Base-by-base conservation (phyloP, 2,113 vertebrate genomes). In the Pheucticus melanocephalus region DNA sequence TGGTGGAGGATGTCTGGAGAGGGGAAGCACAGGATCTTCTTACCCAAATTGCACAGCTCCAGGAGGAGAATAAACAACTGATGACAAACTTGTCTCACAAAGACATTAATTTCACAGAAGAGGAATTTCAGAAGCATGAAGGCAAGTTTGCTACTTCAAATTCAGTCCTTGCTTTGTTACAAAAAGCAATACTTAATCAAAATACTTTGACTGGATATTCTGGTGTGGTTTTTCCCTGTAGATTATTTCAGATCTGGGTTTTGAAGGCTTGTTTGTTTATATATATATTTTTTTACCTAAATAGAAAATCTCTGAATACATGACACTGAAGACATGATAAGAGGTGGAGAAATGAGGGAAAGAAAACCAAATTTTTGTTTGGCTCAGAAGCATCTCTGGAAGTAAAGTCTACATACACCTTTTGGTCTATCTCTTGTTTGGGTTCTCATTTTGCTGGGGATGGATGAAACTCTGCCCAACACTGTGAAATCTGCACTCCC, bases 1-100 rank as follows among this genome's bases (percentile, higher is more conserved):
- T 98, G 94, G 98, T 99, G 96, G 99, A 99, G 84, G 99, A 99
- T 28, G 98, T 98, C 61, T 99, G 99, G 99, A 97, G 98, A 79
- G 98, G 98, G n/a, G 99, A 99, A 91, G 98, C 99, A 0, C 99
- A 99, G 96, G 99, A 99, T 72, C 98, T 99, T 44, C 98, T 99
- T 23, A 98, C 98, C 47, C 99, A 99, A 96, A 99, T 99, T 48
- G 97, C 98, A 28, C 98, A 98, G 97, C 98, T 99, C 81, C 99
- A 99, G 96, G 98, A 98, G 23, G 99, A 99, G 92, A 99, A 99
- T 96, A 99, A 99, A 94, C 98, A 98, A 94, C 98, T 99, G 71
- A 92, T 98, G 79, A 98, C 97, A 94, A 99, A 98, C 90, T 98
- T 99, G 47, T 98, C 99, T 54, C 98, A 98, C 94, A 98, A 97